Evolutionary conservation across 2,888 invertebrate genomes (phyloP).

Genomic region (Adelognathus sp.): DNA sequence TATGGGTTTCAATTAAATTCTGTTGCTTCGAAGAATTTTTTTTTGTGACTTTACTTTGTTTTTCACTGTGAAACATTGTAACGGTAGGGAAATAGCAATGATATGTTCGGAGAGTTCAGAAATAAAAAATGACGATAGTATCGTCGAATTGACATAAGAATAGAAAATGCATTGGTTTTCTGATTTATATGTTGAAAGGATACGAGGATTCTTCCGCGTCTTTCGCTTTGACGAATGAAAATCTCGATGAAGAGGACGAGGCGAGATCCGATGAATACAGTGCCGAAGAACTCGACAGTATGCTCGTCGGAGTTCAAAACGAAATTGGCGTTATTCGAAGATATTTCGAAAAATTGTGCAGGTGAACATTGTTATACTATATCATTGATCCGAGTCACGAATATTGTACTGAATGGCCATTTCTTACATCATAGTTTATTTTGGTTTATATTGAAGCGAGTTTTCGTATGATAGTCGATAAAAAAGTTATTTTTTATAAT

Average conservation of each 20-base stretch:
- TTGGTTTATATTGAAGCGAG: no score
- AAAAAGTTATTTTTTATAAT: neutral
- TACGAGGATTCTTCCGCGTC: slow-evolving; percentile 48
- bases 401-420: neutral
- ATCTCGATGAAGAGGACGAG: neutral
- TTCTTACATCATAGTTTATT: neutral
- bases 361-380: slow-evolving; percentile 43
- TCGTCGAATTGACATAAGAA: no score
- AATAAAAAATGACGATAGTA: no score
- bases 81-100: no score
- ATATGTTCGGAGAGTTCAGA: no score
- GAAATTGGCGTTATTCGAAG: slow-evolving; percentile 59
- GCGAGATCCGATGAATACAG: neutral
- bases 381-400: neutral
- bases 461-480: no score
- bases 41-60: no score
- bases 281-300: slow-evolving; percentile 37
- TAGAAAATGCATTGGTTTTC: neutral
- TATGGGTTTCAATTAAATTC: no score
- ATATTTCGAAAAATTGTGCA: slow-evolving; percentile 62
- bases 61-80: no score
- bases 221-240: slow-evolving; percentile 4
- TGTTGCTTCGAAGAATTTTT: no score
- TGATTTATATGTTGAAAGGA: slow-evolving; percentile 18
- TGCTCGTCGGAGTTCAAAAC: slow-evolving; percentile 57